Base-by-base conservation (phyloP, 1,140 invertebrate genomes). In the Gyrodactylus bullatarudis region DNA sequence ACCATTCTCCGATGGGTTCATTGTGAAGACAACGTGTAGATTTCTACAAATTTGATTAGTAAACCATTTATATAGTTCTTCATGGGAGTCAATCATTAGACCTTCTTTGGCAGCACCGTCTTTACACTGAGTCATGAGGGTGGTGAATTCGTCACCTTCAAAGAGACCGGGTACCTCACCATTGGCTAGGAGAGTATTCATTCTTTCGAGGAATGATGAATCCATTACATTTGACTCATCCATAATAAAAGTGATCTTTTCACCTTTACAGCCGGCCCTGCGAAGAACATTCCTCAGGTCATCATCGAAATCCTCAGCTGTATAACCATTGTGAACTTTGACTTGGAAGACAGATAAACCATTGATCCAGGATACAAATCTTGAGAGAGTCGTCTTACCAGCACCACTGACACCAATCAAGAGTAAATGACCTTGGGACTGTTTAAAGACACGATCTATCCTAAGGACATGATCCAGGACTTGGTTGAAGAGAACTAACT, bases 331-430 rank as follows among this genome's bases (percentile, higher is more conserved):
- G 81, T 99, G 94, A 0, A 97, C 91, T 85, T 89, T 81, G 71
- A 81, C 79, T 83, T 95, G 94, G 84, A 97, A 97, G 20, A 98
- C 92, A 75, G 88, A 90, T 1, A 98, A 83, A 25, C 94, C 95
- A 82, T 99, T 99, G 87, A 99, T 95, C 92, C 95, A 99, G 70
- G 95, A 94, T 25, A 99, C 95, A 81, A 99, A 99, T 75, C 94
- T 84, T 8, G 92, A 97, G 72, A 98, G 84, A 20, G 94, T 99
- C 0, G 95, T 99, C 83, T 99, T 99, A 74, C 94, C 95, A 75
- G 93, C 89, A 27, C 95, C 95, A 75, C 91, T 92, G 0, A 94
- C 90, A 77, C 92, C 92, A 71, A 76, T 76, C 25, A 76, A 73
- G 22, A 76, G 27, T n/a, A 75, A 70, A 73, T 75, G 73, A 74